Percentiles rank a stretch among this genome's conserved stretches.
Evolutionary conservation across 2,113 vertebrate genomes (phyloP).

Genomic region (Jacana jacana): DNA sequence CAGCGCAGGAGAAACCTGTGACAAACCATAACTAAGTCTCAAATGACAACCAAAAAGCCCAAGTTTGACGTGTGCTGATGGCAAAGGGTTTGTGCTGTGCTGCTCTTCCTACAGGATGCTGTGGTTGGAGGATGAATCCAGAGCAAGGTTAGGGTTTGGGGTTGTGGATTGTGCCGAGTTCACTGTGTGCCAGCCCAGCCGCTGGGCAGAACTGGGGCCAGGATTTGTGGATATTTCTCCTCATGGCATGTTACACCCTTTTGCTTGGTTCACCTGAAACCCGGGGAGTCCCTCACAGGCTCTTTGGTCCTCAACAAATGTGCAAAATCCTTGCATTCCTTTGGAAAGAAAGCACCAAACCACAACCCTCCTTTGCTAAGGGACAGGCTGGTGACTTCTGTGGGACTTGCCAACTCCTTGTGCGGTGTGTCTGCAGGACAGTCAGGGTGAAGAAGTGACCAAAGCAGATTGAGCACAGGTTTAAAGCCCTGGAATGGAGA

Average conservation of each 20-base stretch:
- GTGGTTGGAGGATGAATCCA: not conserved
- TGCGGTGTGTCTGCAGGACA: not conserved
- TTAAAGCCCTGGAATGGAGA: not conserved
- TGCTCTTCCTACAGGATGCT: not conserved
- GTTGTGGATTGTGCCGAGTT: not conserved
- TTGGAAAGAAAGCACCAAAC: not conserved
- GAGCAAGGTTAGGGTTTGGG: not conserved
- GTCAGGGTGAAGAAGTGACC: not conserved
- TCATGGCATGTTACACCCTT: not conserved
- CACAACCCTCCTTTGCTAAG: not conserved
- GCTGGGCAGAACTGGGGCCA: not conserved
- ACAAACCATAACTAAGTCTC: not conserved
- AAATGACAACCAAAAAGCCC: not conserved
- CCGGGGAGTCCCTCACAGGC: not conserved
- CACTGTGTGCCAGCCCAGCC: not conserved
- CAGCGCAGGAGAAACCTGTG: not conserved
- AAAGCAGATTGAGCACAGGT: not conserved
- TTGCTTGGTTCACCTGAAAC: not conserved
- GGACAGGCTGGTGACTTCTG: not conserved
- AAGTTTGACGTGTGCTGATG: not conserved
- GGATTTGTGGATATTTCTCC: not conserved
- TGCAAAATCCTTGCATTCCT: not conserved
- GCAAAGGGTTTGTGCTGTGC: not conserved
- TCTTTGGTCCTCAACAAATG: not conserved
- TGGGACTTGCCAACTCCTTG: not conserved